Evolutionary conservation across 2,888 invertebrate genomes (phyloP).

Genomic region (Volucella inanis): DNA sequence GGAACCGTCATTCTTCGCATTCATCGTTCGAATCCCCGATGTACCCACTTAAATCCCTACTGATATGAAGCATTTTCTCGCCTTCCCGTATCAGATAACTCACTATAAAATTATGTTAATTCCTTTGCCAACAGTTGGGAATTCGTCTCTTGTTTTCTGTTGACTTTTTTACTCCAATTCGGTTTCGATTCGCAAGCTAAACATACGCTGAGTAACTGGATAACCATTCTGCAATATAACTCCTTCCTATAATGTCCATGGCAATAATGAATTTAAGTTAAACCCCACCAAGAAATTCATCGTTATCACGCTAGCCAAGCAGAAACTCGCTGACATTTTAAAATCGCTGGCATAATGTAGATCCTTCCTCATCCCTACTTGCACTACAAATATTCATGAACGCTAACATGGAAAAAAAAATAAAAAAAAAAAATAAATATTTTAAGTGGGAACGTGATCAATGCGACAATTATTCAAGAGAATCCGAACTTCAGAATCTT

Average conservation of each 20-base stretch:
- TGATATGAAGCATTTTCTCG: too few species aligned
- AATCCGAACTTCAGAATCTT: slow-evolving; percentile 29
- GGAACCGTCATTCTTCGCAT: too few species aligned
- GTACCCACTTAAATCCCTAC: too few species aligned
- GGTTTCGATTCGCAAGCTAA: background rate
- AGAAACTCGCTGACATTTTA: slow-evolving; percentile 50
- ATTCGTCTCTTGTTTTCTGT: too few species aligned
- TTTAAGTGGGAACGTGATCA: slow-evolving; percentile 59
- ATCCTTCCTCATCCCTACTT: slow-evolving; percentile 19
- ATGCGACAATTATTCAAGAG: slow-evolving; percentile 62
- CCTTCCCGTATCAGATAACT: too few species aligned
- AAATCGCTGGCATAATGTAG: slow-evolving; percentile 1
- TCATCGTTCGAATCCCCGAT: too few species aligned
- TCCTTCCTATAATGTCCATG: background rate
- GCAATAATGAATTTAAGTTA: slow-evolving; percentile 38
- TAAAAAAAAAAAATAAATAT: slow-evolving; percentile 7
- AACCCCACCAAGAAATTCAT: slow-evolving; percentile 49
- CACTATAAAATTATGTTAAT: too few species aligned
- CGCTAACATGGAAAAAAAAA: slow-evolving; percentile 37
- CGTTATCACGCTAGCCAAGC: slow-evolving; percentile 57
- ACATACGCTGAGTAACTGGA: background rate
- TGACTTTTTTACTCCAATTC: background rate
- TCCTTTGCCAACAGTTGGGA: too few species aligned
- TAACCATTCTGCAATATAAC: background rate
- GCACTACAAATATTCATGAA: background rate